Evolutionary conservation across 2,797 vertebrate genomes (phyloP).

Genomic region (Scleropages formosus): DNA sequence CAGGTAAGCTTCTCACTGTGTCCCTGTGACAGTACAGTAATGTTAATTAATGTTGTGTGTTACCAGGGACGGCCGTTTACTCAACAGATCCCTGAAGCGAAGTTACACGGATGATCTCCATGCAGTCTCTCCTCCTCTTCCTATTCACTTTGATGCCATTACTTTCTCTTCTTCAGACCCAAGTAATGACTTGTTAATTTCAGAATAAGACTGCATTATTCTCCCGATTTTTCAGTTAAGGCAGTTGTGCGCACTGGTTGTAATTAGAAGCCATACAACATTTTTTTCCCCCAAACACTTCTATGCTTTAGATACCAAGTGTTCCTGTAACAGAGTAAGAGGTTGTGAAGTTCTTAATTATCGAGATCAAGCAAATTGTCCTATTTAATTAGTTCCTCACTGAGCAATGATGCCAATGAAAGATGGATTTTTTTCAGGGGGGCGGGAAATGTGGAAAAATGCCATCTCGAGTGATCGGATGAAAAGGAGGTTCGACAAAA

Average conservation of each 20-base stretch:
- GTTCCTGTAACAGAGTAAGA: neutral
- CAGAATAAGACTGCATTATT: neutral
- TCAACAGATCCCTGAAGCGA: neutral
- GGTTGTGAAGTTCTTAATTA: constrained; percentile 6
- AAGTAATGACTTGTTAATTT: neutral
- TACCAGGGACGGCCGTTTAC: neutral
- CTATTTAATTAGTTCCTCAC: neutral
- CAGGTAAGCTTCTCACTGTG: neutral
- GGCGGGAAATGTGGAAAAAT: neutral
- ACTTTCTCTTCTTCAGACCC: neutral
- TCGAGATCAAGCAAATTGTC: neutral
- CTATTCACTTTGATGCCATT: neutral
- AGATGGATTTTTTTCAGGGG: neutral
- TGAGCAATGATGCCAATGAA: neutral
- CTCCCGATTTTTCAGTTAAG: neutral
- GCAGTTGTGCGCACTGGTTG: neutral
- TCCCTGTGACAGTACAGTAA: neutral
- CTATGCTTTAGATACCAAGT: neutral
- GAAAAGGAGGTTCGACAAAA: neutral
- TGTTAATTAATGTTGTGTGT: neutral
- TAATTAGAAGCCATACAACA: constrained; percentile 1
- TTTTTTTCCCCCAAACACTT: constrained; percentile 4
- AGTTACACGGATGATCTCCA: neutral
- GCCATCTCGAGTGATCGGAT: neutral
- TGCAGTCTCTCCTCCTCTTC: neutral